Conservation (phyloP, 23 tunicate genomes). For the Styela plicata region DNA sequence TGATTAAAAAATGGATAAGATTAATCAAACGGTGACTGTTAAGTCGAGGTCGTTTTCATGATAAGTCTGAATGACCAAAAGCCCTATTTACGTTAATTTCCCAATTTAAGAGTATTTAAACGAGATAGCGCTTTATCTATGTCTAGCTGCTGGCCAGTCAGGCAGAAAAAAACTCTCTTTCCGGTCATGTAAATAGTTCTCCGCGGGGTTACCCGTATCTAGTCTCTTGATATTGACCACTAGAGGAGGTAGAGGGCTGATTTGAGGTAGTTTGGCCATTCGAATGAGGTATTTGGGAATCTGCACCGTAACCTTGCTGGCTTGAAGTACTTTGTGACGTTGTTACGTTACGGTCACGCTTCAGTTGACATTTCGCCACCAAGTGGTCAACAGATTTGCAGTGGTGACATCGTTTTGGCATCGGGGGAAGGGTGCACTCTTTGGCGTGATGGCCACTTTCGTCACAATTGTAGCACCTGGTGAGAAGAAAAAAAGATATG, state of each 20-base stretch:
- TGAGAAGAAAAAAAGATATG: too few species aligned
- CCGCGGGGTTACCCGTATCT: neutral
- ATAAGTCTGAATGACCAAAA: too few species aligned
- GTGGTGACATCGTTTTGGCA: slow-evolving; percentile 79
- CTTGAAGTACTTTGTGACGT: neutral
- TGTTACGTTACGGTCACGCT: slow-evolving; percentile 15
- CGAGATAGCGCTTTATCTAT: too few species aligned
- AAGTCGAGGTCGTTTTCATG: too few species aligned
- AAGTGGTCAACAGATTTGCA: slow-evolving; percentile 67
- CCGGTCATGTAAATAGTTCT: too few species aligned
- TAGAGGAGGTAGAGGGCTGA: neutral
- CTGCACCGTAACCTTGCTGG: neutral
- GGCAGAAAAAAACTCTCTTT: too few species aligned
- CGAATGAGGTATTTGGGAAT: neutral
- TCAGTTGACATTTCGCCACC: slow-evolving; percentile 47
- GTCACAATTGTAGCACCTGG: slow-evolving; percentile 55
- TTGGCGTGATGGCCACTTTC: slow-evolving; percentile 67
- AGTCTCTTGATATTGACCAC: neutral
- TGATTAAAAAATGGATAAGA: too few species aligned
- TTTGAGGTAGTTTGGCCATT: neutral
- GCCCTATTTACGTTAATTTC: too few species aligned
- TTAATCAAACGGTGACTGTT: too few species aligned
- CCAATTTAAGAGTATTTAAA: too few species aligned
- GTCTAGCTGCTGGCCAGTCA: too few species aligned
- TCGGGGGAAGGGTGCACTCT: slow-evolving; percentile 55